phyloP scores from a whole-genome alignment of 2,888 invertebrate species.

The Eristalinus sepulchralis region DNA sequence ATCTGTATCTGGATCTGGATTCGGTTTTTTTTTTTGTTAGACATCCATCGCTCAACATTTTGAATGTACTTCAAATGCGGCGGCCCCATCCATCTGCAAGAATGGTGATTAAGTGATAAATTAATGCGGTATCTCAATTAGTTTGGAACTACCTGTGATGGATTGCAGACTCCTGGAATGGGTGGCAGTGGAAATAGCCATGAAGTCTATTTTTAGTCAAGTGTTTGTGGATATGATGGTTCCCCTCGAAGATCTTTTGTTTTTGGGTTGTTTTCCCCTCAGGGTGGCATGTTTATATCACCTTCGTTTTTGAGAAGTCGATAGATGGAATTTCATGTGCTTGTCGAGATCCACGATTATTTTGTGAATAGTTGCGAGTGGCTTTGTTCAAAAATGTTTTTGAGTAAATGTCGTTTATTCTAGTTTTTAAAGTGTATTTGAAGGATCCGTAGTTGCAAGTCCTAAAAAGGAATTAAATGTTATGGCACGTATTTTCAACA shows the following conservation, averaged over 20 bases:
- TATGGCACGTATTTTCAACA: too few species aligned
- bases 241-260: not conserved
- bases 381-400: too few species aligned
- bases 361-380: not conserved
- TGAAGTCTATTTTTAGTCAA: slow-evolving; percentile 28
- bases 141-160: slow-evolving; percentile 46
- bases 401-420: too few species aligned
- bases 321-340: not conserved
- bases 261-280: not conserved
- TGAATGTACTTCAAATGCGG: slow-evolving; percentile 14
- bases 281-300: not conserved
- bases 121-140: slow-evolving; percentile 38
- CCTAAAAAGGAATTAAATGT: too few species aligned
- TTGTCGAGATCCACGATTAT: not conserved
- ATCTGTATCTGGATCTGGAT: not conserved
- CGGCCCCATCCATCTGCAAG: slow-evolving; percentile 27
- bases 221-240: not conserved
- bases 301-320: not conserved
- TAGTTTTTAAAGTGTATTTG: too few species aligned
- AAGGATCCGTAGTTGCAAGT: too few species aligned
- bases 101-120: slow-evolving; percentile 47
- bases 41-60: slow-evolving; percentile 26
- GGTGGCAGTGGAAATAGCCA: not conserved
- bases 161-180: slow-evolving; percentile 24
- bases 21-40: not conserved